phyloP scores from a whole-genome alignment of 30 jellyfish, hydroid and myxozoan species.

The Aurelia aurita complex sp. Pacific region DNA sequence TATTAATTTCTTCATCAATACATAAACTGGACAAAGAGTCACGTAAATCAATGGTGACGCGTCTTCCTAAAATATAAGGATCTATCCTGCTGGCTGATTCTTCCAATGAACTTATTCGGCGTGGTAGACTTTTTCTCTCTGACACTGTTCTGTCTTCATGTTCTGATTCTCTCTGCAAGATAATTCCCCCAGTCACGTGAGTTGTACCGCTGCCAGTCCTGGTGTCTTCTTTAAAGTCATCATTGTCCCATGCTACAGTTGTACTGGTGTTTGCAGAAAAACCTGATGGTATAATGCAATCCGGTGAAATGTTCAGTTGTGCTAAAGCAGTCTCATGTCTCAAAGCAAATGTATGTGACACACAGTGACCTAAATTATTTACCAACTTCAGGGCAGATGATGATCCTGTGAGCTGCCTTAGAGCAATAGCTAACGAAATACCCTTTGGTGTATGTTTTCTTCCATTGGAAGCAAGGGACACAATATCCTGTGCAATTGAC shows the following conservation, averaged over 20 bases:
- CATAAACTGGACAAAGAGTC: not conserved
- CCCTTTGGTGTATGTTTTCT: conserved; percentile 56
- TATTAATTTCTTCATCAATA: not conserved
- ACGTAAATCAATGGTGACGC: not conserved
- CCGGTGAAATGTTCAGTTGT: not conserved
- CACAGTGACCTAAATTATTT: conserved; percentile 63
- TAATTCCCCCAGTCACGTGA: conserved; percentile 67
- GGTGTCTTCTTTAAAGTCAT: conserved; percentile 63
- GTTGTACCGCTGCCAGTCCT: conserved; percentile 64
- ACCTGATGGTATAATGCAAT: conserved; percentile 21
- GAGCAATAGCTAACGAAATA: conserved; percentile 58
- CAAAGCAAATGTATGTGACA: conserved; percentile 38
- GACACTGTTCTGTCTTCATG: not conserved
- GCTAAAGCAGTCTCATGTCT: conserved; percentile 71
- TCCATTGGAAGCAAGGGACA: conserved; percentile 59
- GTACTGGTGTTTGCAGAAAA: conserved; percentile 11
- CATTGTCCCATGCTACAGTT: conserved; percentile 58
- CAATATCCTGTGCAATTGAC: conserved; percentile 66
- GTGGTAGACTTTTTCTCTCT: conserved; percentile 15
- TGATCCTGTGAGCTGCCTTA: conserved; percentile 71
- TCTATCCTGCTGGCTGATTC: not conserved
- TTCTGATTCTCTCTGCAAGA: conserved; percentile 1
- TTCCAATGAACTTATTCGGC: not conserved
- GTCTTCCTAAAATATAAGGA: conserved; percentile 6
- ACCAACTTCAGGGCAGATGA: conserved; percentile 26